Evolutionary conservation across 2,888 invertebrate species (phyloP), one percentile per base, ranked within the genome.

Genomic region (Trachelus troglodyta): DNA sequence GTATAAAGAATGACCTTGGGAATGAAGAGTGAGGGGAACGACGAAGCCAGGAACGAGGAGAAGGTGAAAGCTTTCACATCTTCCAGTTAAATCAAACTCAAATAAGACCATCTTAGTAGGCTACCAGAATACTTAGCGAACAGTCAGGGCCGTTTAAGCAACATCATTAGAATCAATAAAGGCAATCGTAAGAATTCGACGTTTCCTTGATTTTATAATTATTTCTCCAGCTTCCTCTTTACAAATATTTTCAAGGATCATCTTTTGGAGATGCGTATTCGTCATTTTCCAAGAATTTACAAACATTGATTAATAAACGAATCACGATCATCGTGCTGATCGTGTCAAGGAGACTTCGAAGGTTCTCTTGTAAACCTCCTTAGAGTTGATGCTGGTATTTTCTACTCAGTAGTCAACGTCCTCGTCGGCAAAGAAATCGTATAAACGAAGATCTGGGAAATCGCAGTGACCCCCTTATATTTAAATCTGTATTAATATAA

Each of bases 21-120:
- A 56, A 56, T 23, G 56, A 56, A 56, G 56, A 56, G 56, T 23
- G 56, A 56, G 23, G 4, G 23, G 4, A 15, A 40, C 40, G 40
- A 15, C 15, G 40, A 40, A 40, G 37, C 12, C 37, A 37, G 37
- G 40, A 40, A 15, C n/a, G 69, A 31, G 30, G 31, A 34, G 33
- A 34, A 71, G 71, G 71, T 71, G 71, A 71, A 71, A 71, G 71
- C 71, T 71, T 34, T 31, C 33, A 23, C 33, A 71, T 71, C 71
- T 31, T 9, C 0, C 56, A 9, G 56, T 56, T 56, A 56, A 56
- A 56, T 56, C 23, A 56, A 56, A 56, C 56, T 56, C 56, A 56
- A 56, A 56, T 23, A 56, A 56, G 23, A 23, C 23, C 56, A 23
- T 56, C 56, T 56, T 56, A 56, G 23, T 56, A 23, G 56, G 56